Evolutionary conservation across 2,113 vertebrate genomes (phyloP), one percentile per base, ranked within the genome.

Genomic region (Uria lomvia): DNA sequence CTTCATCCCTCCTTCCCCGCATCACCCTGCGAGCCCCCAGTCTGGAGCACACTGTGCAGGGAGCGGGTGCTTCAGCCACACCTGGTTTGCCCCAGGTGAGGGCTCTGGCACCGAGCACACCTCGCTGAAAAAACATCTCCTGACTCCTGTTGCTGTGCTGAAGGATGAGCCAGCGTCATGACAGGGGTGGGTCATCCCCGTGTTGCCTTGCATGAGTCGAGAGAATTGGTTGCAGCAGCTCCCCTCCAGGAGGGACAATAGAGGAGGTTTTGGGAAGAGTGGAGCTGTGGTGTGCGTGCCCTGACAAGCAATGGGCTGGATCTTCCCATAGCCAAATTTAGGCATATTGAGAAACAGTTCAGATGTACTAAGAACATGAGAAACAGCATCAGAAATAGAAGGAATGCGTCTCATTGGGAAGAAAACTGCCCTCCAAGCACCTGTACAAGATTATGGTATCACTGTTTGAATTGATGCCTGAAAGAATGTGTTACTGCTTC

Each of bases 391-490:
- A 50, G 50, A 38, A 88, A n/a, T 9, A 1, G 2, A 56, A 40
- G 32, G 21, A 43, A 4, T 1, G 0, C 21, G 27, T 52, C 59
- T 62, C 2, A 0, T 43, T 16, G 6, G 36, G 68, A 34, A 43
- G 34, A 24, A 52, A 58, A 66, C 16, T 11, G 17, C 32, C 60
- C 56, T 66, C 27, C 22, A 11, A 58, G 42, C 55, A 49, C 55
- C 73, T 49, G 21, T 15, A 13, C 16, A 34, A 34, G 42, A 4
- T 40, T 12, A 11, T 0, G 0, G 18, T 16, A 16, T 34, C 0
- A 0, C 38, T 79, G 21, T 11, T 75, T 34, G 42, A n/a, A 60
- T 4, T 32, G 59, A 43, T 40, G 30, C 27, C 36, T 0, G 0
- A 59, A 50, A 15, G 8, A 55, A 73, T 8, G n/a, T 9, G 45